These are phyloP conservation scores for Calosoma granatense DNA, from an alignment of 1,140 invertebrate genomes.

Conservation along the genomic window DNA sequence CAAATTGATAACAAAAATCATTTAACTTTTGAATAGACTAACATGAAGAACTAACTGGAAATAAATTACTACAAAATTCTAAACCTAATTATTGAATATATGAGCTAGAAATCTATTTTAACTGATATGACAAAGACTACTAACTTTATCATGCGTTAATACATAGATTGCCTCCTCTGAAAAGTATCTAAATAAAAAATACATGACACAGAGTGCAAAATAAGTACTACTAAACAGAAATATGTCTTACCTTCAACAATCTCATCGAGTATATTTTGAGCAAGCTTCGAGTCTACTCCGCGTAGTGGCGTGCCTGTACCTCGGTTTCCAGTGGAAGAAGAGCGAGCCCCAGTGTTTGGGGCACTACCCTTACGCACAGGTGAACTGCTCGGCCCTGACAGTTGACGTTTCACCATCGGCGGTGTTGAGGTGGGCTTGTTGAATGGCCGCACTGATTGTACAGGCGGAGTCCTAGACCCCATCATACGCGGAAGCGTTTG, in stretches of 20 bases:
- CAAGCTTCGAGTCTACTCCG: conserved; percentile 83
- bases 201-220: too few relatives aligned
- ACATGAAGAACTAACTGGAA: too few relatives aligned
- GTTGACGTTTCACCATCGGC: conserved; percentile 67
- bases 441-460: conserved; percentile 39
- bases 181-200: too few relatives aligned
- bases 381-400: conserved; percentile 59
- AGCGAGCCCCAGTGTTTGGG: conserved; percentile 30
- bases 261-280: conserved; percentile 67
- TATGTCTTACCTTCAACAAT: conserved; percentile 44
- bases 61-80: not conserved
- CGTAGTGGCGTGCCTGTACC: conserved; percentile 42
- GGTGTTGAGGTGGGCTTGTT: conserved; percentile 66
- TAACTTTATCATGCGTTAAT: too few relatives aligned
- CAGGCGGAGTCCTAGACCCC: conserved; percentile 50
- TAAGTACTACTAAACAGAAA: too few relatives aligned
- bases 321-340: conserved; percentile 34
- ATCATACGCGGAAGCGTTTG: conserved; percentile 74
- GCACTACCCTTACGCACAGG: conserved; percentile 41
- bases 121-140: too few relatives aligned
- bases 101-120: too few relatives aligned
- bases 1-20: too few relatives aligned
- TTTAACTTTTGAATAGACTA: too few relatives aligned
- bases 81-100: not conserved
- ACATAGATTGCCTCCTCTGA: too few relatives aligned